These are phyloP conservation scores for Myrmecophaga tridactyla DNA, from an alignment of 2,113 vertebrate genomes.

Conservation along the genomic window DNA sequence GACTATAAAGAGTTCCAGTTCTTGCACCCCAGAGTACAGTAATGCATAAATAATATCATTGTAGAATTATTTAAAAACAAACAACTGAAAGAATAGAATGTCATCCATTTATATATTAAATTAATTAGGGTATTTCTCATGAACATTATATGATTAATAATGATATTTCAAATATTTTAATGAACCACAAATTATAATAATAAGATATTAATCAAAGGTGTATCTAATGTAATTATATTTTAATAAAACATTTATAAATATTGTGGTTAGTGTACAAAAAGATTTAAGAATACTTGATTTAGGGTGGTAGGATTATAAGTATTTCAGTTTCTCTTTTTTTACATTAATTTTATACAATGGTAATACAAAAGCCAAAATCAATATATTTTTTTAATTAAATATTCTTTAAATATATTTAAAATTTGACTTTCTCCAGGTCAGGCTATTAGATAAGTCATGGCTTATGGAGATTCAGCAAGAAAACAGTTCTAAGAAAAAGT, in stretches of 20 bases:
- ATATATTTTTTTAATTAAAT: not conserved
- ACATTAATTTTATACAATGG: not conserved
- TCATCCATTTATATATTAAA: no score
- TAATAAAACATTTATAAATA: not conserved
- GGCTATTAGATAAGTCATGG: fast-evolving
- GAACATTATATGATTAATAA: not conserved
- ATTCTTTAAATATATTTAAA: no score
- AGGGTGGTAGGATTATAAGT: not conserved
- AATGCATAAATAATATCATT: not conserved
- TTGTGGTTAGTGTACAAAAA: not conserved
- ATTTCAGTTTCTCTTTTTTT: not conserved
- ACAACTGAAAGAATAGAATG: not conserved
- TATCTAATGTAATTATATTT: no score
- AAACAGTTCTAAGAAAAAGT: not conserved
- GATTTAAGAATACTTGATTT: not conserved
- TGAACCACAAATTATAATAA: not conserved
- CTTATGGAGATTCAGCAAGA: not conserved
- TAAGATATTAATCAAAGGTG: no score
- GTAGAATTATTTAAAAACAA: not conserved
- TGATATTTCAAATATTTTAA: not conserved
- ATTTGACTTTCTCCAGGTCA: not conserved
- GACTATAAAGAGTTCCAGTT: not conserved
- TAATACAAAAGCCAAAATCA: not conserved
- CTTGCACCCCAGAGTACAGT: not conserved
- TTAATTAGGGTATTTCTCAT: not conserved